phyloP scores from a whole-genome alignment of 2,797 vertebrate species.

The Acrossocheilus fasciatus region DNA sequence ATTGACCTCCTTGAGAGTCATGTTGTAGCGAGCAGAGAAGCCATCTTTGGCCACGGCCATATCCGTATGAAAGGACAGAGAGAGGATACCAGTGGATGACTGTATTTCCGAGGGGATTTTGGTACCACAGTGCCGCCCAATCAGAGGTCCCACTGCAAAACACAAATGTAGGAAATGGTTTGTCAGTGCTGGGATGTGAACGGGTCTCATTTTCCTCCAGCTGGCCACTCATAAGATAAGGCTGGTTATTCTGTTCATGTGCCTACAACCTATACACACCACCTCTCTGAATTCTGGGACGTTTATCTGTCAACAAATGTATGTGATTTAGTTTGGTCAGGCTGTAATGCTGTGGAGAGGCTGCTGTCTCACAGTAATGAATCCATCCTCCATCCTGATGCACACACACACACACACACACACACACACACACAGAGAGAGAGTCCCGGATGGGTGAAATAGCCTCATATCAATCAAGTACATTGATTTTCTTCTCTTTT shows the following conservation, averaged over 20 bases:
- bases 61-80: constrained; percentile 96
- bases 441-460: constrained; percentile 65
- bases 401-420: constrained; percentile 18
- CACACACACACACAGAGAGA: constrained; percentile 1
- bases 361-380: constrained; percentile 43
- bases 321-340: constrained; percentile 44
- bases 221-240: neutral
- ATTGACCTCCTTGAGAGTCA: constrained; percentile 82
- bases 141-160: constrained; percentile 91
- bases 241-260: constrained; percentile 7
- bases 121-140: constrained; percentile 95
- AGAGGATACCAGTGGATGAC: constrained; percentile 92
- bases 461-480: constrained; percentile 72
- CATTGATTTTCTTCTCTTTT: constrained; percentile 79
- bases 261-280: constrained; percentile 25
- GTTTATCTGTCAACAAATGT: constrained; percentile 31
- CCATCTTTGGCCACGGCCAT: constrained; percentile 96
- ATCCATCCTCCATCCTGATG: constrained; percentile 22
- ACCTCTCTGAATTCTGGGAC: constrained; percentile 1
- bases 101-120: constrained; percentile 93
- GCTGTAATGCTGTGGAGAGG: constrained; percentile 32
- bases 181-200: constrained; percentile 10
- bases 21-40: constrained; percentile 86
- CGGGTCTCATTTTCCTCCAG: constrained; percentile 7
- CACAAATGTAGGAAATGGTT: constrained; percentile 51